Base-by-base conservation (phyloP, 2,113 vertebrate genomes). In the Lasiurus cinereus region DNA sequence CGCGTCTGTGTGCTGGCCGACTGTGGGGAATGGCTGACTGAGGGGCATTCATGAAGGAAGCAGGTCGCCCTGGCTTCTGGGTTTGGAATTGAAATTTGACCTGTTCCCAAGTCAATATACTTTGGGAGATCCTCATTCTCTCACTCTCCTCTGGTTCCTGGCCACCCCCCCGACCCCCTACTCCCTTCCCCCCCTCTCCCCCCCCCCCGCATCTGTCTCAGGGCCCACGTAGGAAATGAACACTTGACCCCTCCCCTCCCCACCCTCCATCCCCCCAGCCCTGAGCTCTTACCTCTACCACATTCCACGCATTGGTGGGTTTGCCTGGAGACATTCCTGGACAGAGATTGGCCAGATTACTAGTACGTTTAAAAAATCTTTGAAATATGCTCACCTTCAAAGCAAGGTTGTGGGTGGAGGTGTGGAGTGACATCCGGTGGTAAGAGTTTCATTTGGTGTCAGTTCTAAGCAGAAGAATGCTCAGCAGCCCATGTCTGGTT, bases 81-180 rank as follows among this genome's bases (percentile, higher is more conserved):
- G 27, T 84, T 82, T 69, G 64, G 31, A 89, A 67, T 50, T 43
- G 83, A 92, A 78, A 74, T 18, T 76, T 89, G 95, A 96, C 27
- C 21, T n/a, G 39, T 77, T 95, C 82, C 90, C 43, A 24, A 87
- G 9, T 87, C 31, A 4, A 7, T 83, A 15, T 91, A 62, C 52
- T 73, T 21, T 0, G 15, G 33, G 3, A 46, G n/a, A 90, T 36
- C 12, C 73, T 83, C 86, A 52, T 31, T 46, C 39, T 82, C 27
- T 62, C 11, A 46, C 46, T 48, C 13, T 82, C 29, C 54, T 69
- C 69, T 64, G 69, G 16, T 33, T 95, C 21, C 83, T 43, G 87
- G 52, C 16, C 29, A 93, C 46, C 27, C 12, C 22, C 0, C 1
- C 46, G n/a, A n/a, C n/a, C n/a, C n/a, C n/a, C n/a, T n/a, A n/a